phyloP scores from a whole-genome alignment of 92 coral and sea anemone species.

The Epizoanthus scotinus region DNA sequence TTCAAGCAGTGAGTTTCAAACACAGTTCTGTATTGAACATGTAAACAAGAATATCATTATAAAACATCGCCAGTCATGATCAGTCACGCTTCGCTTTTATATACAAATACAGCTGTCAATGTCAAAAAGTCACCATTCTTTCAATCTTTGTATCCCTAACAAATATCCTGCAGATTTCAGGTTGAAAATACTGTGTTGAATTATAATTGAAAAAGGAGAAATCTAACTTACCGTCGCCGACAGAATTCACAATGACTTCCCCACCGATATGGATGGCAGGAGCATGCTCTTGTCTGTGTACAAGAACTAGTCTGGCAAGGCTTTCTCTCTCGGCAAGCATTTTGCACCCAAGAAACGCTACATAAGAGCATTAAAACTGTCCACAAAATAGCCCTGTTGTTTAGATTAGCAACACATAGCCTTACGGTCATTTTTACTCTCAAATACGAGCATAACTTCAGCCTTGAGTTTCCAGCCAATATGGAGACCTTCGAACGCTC shows the following conservation, averaged over 20 bases:
- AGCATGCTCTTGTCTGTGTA: background rate
- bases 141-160: too few species aligned
- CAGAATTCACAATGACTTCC: conserved; percentile 34
- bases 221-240: conserved; percentile 30
- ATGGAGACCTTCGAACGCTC: conserved; percentile 1
- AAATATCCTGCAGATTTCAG: background rate
- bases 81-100: too few species aligned
- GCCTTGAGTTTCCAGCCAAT: conserved; percentile 16
- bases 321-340: conserved; percentile 27
- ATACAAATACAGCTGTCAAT: too few species aligned
- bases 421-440: conserved; percentile 24
- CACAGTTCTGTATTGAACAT: background rate
- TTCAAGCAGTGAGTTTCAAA: background rate
- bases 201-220: background rate
- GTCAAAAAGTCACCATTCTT: too few species aligned
- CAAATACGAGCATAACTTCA: conserved; percentile 32
- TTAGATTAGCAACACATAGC: conserved; percentile 30
- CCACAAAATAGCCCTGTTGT: conserved; percentile 12
- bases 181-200: too few species aligned
- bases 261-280: conserved; percentile 2
- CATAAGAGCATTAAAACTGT: background rate
- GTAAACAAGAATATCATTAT: background rate
- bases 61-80: background rate
- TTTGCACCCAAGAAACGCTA: conserved; percentile 28
- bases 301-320: background rate